Evolutionary conservation across 2,888 invertebrate genomes (phyloP).

Genomic region (Falcaria lacertinaria): DNA sequence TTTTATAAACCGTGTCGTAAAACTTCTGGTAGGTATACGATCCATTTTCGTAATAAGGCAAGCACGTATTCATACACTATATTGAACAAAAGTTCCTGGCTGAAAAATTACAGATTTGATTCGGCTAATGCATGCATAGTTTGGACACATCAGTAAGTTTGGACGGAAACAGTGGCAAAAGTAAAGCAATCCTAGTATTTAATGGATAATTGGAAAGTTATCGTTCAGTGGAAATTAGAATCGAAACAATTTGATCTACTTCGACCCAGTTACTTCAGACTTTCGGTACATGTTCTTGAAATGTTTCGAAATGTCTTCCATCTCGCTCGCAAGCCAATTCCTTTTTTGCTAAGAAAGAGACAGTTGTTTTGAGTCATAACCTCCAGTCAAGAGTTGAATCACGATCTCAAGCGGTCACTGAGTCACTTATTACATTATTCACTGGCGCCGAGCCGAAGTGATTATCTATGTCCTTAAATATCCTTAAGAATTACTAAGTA

Average conservation of each 20-base stretch:
- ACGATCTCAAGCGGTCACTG: slow-evolving; percentile 52
- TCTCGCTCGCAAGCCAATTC: slow-evolving; percentile 17
- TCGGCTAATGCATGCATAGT: too few relatives aligned
- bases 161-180: too few relatives aligned
- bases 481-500: too few relatives aligned
- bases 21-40: too few relatives aligned
- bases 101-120: too few relatives aligned
- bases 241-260: slow-evolving; percentile 29
- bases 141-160: too few relatives aligned
- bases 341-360: slow-evolving; percentile 24
- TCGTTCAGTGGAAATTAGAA: slow-evolving; percentile 33
- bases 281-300: slow-evolving; percentile 11
- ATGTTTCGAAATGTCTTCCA: slow-evolving; percentile 18
- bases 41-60: too few relatives aligned
- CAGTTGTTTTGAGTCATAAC: slow-evolving; percentile 37
- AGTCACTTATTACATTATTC: slow-evolving; percentile 55
- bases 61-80: too few relatives aligned
- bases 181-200: neutral
- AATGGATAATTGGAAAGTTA: slow-evolving; percentile 10
- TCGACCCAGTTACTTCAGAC: slow-evolving; percentile 24
- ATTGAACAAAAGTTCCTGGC: too few relatives aligned
- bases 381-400: slow-evolving; percentile 42
- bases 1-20: too few relatives aligned
- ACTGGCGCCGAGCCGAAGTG: slow-evolving; percentile 33
- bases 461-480: neutral